Evolutionary conservation across 2,888 invertebrate species (phyloP), one percentile per base, ranked within the genome.

Genomic region (Xiphydria camelus): DNA sequence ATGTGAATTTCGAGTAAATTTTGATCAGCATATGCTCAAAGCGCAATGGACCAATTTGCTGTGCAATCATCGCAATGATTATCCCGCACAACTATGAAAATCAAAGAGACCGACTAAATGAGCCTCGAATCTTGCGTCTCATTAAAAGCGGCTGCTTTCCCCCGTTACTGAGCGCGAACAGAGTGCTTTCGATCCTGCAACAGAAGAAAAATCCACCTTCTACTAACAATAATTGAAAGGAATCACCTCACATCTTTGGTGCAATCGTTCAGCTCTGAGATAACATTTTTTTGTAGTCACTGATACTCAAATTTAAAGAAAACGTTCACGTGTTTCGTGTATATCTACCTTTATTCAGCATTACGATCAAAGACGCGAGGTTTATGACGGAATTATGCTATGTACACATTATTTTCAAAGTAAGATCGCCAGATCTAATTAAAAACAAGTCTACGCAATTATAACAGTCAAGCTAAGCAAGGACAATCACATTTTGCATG

Each of bases 161-260:
- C 35, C 36, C 49, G 53, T 51, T 70, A 71, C 51, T 73, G 70
- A 47, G 69, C 67, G 38, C 70, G 70, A 49, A 70, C 66, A 26
- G 65, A 57, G 48, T 66, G 68, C 47, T 73, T 73, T 59, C 66
- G 66, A 33, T 73, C 73, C 74, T 75, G 71, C 36, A 75, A 75
- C 74, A 74, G 41, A 72, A 66, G 55, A 61, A 60, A 55, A 48
- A 46, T 51, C 47, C 49, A 52, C 41, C 47, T 52, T 51, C 51
- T 45, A 53, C 53, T 47, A 51, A 31, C 43, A 36, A 17, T 38
- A 18, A 22, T 17, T 20, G 12, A 2, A 31, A 29, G 37, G 18
- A 38, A 29, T 32, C 10, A 36, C n/a, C n/a, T n/a, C n/a, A n/a
- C n/a, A n/a, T n/a, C n/a, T n/a, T n/a, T n/a, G n/a, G n/a, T n/a